A percentile compares a stretch with the other conserved stretches of the same genome.
Conservation (phyloP, 2,888 invertebrate genomes). For the Lumbricus terrestris region DNA sequence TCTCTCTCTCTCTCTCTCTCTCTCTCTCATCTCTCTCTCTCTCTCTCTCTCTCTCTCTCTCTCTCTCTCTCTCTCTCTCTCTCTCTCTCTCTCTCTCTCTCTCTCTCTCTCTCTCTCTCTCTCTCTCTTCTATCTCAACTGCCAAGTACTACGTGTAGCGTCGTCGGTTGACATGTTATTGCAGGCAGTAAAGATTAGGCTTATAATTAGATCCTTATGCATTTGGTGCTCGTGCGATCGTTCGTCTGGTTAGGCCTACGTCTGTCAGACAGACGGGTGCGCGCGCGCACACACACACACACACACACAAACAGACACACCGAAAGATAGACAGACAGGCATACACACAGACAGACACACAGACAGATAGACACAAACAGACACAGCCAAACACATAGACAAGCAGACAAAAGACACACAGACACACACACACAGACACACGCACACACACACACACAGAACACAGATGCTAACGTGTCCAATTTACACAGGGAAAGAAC, state of each 20-base stretch:
- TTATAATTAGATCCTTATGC: slow-evolving; percentile 13
- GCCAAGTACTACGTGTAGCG: too few relatives aligned
- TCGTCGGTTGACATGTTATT: neutral
- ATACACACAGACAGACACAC: neutral
- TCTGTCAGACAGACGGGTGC: neutral
- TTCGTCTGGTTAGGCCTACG: slow-evolving; percentile 13
- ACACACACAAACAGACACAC: neutral
- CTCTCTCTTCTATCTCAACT: neutral
- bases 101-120: neutral
- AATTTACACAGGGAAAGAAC: slow-evolving; percentile 29
- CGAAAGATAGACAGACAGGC: slow-evolving; percentile 20
- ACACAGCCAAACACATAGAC: too few relatives aligned
- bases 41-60: neutral
- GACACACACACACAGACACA: too few relatives aligned
- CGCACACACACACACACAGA: neutral
- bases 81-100: neutral
- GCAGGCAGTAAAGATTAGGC: neutral
- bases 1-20: neutral
- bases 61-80: neutral
- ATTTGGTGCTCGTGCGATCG: slow-evolving; percentile 13
- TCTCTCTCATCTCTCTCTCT: neutral
- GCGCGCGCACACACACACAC: neutral
- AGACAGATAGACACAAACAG: too few relatives aligned
- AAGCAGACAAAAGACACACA: too few relatives aligned
- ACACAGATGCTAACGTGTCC: neutral